phyloP scores from a whole-genome alignment of 2,888 invertebrate species.

The Heteropelma amictum region DNA sequence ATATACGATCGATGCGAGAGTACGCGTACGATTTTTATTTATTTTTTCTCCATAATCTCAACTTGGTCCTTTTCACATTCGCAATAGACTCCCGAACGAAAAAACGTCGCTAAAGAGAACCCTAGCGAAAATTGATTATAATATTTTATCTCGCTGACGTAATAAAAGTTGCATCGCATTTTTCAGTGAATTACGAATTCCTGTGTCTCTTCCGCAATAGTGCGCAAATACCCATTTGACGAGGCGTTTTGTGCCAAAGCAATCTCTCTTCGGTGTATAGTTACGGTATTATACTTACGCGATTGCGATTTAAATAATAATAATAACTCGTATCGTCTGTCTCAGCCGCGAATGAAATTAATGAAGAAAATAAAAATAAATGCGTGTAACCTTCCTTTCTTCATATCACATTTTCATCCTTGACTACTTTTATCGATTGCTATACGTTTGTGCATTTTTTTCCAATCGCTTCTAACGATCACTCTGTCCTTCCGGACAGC shows the following conservation, averaged over 20 bases:
- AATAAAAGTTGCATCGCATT: not conserved
- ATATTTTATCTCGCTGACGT: not conserved
- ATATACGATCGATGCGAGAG: no score
- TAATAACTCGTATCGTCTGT: not conserved
- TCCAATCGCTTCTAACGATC: no score
- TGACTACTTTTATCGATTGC: not conserved
- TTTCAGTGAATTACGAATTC: constrained; percentile 20
- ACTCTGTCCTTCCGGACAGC: no score
- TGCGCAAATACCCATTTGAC: constrained; percentile 21
- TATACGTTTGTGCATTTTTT: not conserved
- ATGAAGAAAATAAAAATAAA: not conserved
- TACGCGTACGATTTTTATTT: not conserved
- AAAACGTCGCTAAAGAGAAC: not conserved
- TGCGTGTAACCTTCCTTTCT: not conserved
- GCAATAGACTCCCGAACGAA: not conserved
- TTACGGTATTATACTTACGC: not conserved
- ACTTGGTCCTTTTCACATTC: no score
- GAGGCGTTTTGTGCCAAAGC: constrained; percentile 8
- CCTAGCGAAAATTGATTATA: not conserved
- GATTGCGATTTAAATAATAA: not conserved
- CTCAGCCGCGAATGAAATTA: not conserved
- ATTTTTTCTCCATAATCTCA: not conserved
- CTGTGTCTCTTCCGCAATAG: constrained; percentile 27
- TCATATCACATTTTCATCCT: not conserved
- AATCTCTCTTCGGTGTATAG: no score